Conservation (phyloP, 2,888 invertebrate species). For the Megaustenia siamemsis region DNA sequence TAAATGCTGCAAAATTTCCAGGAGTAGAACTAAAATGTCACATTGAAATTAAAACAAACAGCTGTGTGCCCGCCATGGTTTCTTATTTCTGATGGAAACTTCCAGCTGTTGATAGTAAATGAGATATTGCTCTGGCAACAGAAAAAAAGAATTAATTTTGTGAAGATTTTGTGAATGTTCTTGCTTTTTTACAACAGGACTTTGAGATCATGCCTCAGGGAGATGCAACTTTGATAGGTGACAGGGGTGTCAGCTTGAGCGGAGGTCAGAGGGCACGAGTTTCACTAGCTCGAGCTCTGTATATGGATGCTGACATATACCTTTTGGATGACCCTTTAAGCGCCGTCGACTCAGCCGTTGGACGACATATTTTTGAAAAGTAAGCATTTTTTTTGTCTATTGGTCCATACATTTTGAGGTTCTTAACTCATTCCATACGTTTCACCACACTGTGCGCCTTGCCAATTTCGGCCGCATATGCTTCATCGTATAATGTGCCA, state of each 20-base stretch:
- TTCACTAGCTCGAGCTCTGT: constrained; percentile 87
- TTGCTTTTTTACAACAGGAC: constrained; percentile 81
- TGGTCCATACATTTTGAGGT: no score
- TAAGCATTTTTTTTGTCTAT: constrained; percentile 77
- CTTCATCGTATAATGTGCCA: no score
- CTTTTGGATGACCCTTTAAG: constrained; percentile 93
- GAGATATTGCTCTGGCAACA: no score
- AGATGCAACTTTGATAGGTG: constrained; percentile 91
- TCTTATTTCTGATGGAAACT: no score
- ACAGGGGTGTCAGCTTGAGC: constrained; percentile 90
- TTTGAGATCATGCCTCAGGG: constrained; percentile 88
- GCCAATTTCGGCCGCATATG: no score
- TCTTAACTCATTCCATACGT: no score
- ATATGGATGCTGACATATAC: constrained; percentile 90
- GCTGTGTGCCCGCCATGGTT: no score
- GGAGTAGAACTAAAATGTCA: no score
- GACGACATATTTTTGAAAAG: constrained; percentile 91
- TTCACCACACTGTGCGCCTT: no score
- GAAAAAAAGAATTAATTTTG: neutral
- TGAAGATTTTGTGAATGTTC: neutral
- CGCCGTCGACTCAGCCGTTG: constrained; percentile 95
- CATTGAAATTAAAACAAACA: no score
- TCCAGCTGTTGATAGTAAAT: no score
- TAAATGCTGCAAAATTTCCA: no score
- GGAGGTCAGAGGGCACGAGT: constrained; percentile 93